Base-by-base conservation (phyloP, 2,888 invertebrate genomes). In the Craniophora ligustri region DNA sequence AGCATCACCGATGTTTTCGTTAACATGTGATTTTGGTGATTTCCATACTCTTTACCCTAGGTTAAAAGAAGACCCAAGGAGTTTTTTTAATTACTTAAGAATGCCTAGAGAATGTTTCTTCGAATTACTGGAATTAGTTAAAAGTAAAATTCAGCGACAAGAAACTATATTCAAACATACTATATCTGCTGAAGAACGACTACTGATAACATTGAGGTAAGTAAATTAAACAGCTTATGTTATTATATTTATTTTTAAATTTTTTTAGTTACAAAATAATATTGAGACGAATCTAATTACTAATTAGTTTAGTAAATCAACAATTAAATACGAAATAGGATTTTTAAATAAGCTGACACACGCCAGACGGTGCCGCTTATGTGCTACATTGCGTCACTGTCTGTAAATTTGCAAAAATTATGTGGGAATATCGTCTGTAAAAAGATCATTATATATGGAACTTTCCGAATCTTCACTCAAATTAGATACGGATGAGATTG, bases 31-130 rank as follows among this genome's bases (percentile, higher is more conserved):
- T 39, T 45, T 6, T 38, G 51, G 57, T 57, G 11, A 58, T 47
- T 58, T 51, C 45, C 19, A 47, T 58, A 47, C 38, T 45, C 53
- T 58, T 57, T 53, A 53, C 53, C 47, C 56, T 45, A 51, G 56
- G 39, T 36, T 61, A 41, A 54, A 46, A 59, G 16, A 48, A 55
- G 34, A 35, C 15, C 23, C 44, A 55, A 40, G 19, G 19, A 35
- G 23, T 10, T 53, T 44, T 51, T 48, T 41, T 36, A 39, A 47
- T 41, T 47, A 39, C 6, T n/a, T 48, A 42, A 48, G 30, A 40
- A 40, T 39, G 39, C 28, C 39, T 16, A 39, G 39, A 39, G 39
- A 39, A 39, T 30, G 40, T 40, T 40, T 40, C 40, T 40, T 30
- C 11, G 40, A 40, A 40, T 30, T 40, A 30, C 13, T 11, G 18